Percentiles rank a stretch among this genome's conserved stretches.
These are phyloP conservation scores for Colossoma macropomum DNA, from an alignment of 2,113 vertebrate genomes.

Conservation along the genomic window DNA sequence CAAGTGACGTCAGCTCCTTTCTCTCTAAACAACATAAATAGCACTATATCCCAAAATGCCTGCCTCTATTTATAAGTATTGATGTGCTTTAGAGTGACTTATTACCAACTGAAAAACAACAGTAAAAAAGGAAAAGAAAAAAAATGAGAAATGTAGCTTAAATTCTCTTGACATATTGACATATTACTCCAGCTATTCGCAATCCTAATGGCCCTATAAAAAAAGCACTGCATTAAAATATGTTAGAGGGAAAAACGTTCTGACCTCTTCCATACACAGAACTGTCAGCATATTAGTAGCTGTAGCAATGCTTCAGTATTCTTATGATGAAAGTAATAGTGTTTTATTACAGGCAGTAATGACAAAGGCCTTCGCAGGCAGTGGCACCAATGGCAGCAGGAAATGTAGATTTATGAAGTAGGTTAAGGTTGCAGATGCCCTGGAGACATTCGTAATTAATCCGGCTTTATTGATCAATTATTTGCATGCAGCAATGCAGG, in stretches of 20 bases:
- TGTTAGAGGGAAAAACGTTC: background rate
- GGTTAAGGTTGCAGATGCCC: conserved; percentile 70
- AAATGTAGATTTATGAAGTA: conserved; percentile 29
- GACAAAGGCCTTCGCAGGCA: background rate
- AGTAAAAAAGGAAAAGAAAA: background rate
- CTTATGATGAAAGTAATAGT: background rate
- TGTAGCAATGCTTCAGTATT: background rate
- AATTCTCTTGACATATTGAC: background rate
- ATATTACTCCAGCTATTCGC: background rate
- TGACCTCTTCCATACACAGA: background rate
- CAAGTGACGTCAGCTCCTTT: background rate
- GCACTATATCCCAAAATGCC: background rate
- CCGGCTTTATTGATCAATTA: conserved; percentile 29
- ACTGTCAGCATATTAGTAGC: background rate
- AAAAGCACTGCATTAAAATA: background rate
- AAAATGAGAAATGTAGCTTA: background rate
- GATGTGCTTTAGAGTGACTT: background rate
- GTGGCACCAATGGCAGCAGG: conserved; percentile 5
- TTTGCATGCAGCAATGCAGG: conserved; percentile 18
- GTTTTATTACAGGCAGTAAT: background rate
- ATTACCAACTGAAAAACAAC: background rate
- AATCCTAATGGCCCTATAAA: background rate
- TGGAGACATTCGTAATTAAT: conserved; percentile 37
- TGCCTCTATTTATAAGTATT: background rate
- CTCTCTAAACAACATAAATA: background rate